phyloP scores from a whole-genome alignment of 1,140 invertebrate species.

The Drosophila sp. region DNA sequence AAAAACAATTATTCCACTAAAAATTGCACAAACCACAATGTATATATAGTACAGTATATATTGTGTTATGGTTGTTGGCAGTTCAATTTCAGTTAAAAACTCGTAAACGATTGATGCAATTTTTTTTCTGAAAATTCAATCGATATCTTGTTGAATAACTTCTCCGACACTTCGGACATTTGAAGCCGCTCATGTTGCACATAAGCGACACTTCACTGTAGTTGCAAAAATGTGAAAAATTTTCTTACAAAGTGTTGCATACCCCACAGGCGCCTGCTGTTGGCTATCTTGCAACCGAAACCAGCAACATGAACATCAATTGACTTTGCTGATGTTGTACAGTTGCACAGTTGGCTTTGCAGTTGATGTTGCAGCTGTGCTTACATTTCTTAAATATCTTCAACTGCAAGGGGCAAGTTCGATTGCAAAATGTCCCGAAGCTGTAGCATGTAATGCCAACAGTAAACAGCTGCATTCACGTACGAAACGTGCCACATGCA shows the following conservation, averaged over 20 bases:
- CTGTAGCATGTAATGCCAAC: constrained; percentile 26
- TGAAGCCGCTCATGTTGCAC: not conserved
- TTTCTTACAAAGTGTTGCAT: constrained; percentile 25
- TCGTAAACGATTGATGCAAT: not conserved
- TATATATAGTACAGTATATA: too few species aligned
- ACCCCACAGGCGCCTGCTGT: constrained; percentile 20
- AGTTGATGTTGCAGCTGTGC: constrained; percentile 27
- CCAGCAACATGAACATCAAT: constrained; percentile 31
- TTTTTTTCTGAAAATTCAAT: not conserved
- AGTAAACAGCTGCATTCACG: constrained; percentile 41
- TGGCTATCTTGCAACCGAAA: constrained; percentile 12
- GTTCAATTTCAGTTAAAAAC: too few species aligned
- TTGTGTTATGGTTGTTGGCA: too few species aligned
- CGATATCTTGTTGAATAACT: too few species aligned
- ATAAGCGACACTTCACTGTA: constrained; percentile 3
- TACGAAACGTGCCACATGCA: constrained; percentile 33
- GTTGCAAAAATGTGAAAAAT: not conserved
- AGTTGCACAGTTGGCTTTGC: constrained; percentile 10
- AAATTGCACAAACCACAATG: not conserved
- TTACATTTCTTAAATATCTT: constrained; percentile 38
- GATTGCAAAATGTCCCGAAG: not conserved
- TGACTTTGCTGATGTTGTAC: constrained; percentile 40
- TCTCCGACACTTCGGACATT: too few species aligned
- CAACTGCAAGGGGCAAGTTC: not conserved
- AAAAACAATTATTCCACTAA: constrained; percentile 20